Conservation (phyloP, 2,113 vertebrate species). For the Coryphaenoides rupestris region DNA sequence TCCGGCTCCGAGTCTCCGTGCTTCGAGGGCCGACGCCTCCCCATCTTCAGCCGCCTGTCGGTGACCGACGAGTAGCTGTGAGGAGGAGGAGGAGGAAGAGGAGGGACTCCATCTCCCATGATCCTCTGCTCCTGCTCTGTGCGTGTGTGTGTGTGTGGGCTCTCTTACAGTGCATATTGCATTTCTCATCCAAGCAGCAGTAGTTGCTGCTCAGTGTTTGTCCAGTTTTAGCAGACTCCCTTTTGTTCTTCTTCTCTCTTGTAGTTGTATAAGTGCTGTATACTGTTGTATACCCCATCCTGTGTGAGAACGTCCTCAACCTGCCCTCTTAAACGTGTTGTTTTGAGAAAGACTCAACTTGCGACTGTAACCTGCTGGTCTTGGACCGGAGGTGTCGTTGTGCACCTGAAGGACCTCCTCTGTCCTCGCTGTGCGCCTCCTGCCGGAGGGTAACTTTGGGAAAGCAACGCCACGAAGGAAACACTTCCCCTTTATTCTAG, state of each 20-base stretch:
- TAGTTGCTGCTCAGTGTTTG: slow-evolving; percentile 61
- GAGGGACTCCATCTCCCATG: not conserved
- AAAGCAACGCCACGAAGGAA: no score
- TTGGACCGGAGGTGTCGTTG: slow-evolving; percentile 15
- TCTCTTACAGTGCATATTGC: slow-evolving; percentile 74
- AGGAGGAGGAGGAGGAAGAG: not conserved
- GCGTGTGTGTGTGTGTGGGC: slow-evolving; percentile 16
- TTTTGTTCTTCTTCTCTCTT: not conserved
- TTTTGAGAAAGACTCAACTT: no score
- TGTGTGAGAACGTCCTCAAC: slow-evolving; percentile 25
- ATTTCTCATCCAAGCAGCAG: slow-evolving; percentile 60
- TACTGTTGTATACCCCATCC: slow-evolving; percentile 79
- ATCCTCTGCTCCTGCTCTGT: slow-evolving; percentile 5
- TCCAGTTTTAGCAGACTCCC: slow-evolving; percentile 55
- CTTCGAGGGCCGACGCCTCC: slow-evolving; percentile 65
- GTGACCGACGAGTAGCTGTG: slow-evolving; percentile 65
- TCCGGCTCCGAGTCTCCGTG: slow-evolving; percentile 71
- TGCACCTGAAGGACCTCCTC: no score
- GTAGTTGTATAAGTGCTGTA: slow-evolving; percentile 58
- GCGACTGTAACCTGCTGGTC: no score
- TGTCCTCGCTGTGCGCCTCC: no score
- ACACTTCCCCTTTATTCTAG: slow-evolving; percentile 61
- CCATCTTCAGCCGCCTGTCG: slow-evolving; percentile 80
- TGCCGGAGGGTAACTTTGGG: no score
- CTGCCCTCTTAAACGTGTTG: slow-evolving; percentile 30